phyloP scores from a whole-genome alignment of 1,140 invertebrate species.

The Drosophila mayri region DNA sequence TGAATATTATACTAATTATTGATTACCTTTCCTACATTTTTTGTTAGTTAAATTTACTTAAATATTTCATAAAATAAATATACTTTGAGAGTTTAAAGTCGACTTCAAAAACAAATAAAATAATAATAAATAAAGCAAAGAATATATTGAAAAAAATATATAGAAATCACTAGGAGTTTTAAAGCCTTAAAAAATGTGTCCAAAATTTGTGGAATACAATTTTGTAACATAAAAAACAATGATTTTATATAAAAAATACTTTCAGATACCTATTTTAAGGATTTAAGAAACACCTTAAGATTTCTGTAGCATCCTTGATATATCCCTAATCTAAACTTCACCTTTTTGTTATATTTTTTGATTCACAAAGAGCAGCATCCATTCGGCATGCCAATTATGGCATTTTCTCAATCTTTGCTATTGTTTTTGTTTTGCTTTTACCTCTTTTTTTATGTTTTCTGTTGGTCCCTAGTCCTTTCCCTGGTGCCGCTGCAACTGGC shows the following conservation, averaged over 20 bases:
- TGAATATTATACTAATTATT: too few species aligned
- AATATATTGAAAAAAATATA: neutral
- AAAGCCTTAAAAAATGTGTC: too few species aligned
- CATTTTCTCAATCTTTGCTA: constrained; percentile 33
- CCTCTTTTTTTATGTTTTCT: constrained; percentile 25
- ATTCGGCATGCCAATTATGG: constrained; percentile 35
- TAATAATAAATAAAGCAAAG: neutral
- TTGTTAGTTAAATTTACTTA: too few species aligned
- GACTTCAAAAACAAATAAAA: neutral
- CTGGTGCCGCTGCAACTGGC: constrained; percentile 33
- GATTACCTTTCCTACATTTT: too few species aligned
- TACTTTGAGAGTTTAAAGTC: neutral
- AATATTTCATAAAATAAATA: neutral
- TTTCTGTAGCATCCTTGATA: neutral
- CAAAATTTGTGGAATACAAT: too few species aligned
- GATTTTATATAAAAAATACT: too few species aligned
- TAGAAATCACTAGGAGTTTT: neutral
- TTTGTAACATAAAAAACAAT: too few species aligned
- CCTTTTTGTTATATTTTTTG: neutral
- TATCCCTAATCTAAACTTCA: neutral
- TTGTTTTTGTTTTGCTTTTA: constrained; percentile 35
- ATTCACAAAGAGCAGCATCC: constrained; percentile 8
- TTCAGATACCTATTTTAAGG: too few species aligned
- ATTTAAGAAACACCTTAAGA: neutral
- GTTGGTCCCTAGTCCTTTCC: constrained; percentile 27